Conservation (phyloP, 2,113 vertebrate species). For the Picathartes gymnocephalus region DNA sequence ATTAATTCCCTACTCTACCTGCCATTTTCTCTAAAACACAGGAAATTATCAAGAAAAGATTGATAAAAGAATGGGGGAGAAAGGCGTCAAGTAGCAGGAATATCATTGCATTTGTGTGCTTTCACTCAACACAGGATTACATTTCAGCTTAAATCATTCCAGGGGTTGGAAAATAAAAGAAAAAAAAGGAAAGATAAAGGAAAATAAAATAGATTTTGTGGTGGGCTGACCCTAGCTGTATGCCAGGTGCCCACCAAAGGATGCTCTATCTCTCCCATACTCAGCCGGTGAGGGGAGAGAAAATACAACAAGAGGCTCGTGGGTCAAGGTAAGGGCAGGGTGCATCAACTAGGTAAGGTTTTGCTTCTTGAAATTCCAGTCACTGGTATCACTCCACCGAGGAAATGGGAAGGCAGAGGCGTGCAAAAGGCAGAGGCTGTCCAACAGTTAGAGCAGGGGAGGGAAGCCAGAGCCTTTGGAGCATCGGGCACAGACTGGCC, state of each 20-base stretch:
- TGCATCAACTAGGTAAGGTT: not conserved
- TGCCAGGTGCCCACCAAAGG: not conserved
- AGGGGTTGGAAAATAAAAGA: not conserved
- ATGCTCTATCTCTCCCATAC: not conserved
- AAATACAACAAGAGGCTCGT: not conserved
- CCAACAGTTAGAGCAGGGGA: not conserved
- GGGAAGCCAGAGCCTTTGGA: not conserved
- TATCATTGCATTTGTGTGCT: conserved; percentile 37
- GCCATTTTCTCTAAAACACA: conserved; percentile 35
- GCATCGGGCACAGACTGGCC: not conserved
- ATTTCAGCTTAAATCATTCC: conserved; percentile 13
- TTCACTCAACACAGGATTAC: not conserved
- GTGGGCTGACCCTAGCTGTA: not conserved
- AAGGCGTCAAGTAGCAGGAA: not conserved
- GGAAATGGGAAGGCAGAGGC: not conserved
- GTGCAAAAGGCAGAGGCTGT: not conserved
- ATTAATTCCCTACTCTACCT: conserved; percentile 1
- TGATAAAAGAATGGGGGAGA: not conserved
- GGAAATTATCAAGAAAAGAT: conserved; percentile 11
- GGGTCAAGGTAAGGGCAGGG: not conserved
- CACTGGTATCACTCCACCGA: not conserved
- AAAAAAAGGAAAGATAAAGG: not conserved
- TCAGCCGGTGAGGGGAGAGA: not conserved
- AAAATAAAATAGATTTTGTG: not conserved
- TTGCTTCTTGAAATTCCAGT: conserved; percentile 29